Evolutionary conservation across 2,113 vertebrate species (phyloP).

Genomic region (Indri indri): DNA sequence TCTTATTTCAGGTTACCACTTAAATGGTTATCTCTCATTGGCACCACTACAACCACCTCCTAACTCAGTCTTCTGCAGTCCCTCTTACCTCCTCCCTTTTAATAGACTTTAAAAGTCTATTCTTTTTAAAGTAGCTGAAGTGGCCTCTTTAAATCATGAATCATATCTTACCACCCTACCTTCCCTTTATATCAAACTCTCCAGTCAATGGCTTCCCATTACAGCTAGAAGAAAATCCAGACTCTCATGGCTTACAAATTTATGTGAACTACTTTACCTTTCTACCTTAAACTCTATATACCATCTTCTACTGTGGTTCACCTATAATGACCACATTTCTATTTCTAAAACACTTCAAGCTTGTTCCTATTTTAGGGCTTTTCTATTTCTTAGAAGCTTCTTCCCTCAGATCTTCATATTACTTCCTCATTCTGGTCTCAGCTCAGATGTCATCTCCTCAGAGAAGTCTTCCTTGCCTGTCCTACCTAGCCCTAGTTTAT

Average conservation of each 20-base stretch:
- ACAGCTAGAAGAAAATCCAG: neutral
- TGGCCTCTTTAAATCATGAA: neutral
- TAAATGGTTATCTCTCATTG: neutral
- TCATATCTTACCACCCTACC: neutral
- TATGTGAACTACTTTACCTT: neutral
- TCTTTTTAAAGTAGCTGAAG: neutral
- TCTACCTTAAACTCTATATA: neutral
- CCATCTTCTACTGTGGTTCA: neutral
- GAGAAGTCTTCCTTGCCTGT: neutral
- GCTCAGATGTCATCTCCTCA: neutral
- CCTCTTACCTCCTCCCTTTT: neutral
- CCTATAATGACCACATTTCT: neutral
- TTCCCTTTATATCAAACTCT: neutral
- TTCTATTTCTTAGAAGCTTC: neutral
- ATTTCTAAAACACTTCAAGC: neutral
- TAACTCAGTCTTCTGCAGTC: neutral
- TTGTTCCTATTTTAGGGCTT: neutral
- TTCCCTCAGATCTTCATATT: neutral
- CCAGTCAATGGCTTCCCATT: neutral
- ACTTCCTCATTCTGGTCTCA: neutral
- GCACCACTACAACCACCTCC: neutral
- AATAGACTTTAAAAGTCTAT: neutral
- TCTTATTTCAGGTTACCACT: neutral
- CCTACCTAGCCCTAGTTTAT: neutral
- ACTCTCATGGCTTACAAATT: neutral